Evolutionary conservation across 2,888 invertebrate genomes (phyloP).

Genomic region (Leucania comma): DNA sequence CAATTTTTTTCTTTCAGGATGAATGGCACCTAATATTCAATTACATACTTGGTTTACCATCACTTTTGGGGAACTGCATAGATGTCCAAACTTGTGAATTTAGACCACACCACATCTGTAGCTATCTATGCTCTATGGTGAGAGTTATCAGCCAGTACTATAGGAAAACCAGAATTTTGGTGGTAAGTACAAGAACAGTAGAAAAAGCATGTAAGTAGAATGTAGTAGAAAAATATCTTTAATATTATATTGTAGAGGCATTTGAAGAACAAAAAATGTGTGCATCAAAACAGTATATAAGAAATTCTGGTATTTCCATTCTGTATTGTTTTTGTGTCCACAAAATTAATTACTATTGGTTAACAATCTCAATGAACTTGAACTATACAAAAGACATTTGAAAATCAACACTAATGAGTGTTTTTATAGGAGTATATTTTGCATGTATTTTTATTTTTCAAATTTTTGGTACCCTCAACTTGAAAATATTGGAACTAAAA

Average conservation of each 20-base stretch:
- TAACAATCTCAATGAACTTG: constrained; percentile 5
- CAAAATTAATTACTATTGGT: not conserved
- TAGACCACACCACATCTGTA: constrained; percentile 92
- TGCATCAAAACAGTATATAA: not conserved
- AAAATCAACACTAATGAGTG: not conserved
- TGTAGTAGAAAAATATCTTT: not conserved
- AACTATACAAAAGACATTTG: not conserved
- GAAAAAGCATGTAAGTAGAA: constrained; percentile 13
- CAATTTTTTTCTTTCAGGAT: constrained; percentile 89
- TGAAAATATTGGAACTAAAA: not conserved
- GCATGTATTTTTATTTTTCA: not conserved
- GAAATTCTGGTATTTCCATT: constrained; percentile 8
- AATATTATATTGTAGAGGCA: not conserved
- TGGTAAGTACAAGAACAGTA: constrained; percentile 88
- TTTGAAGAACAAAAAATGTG: constrained; percentile 5
- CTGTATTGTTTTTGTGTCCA: constrained; percentile 34
- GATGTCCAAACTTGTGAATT: constrained; percentile 87
- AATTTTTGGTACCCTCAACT: not conserved
- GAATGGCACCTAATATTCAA: constrained; percentile 94
- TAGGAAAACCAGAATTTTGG: constrained; percentile 92
- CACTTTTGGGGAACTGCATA: constrained; percentile 90
- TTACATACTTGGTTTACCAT: constrained; percentile 92
- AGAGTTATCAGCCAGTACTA: constrained; percentile 94
- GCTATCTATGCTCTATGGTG: constrained; percentile 92
- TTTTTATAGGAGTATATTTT: not conserved